Base-by-base conservation (phyloP, 2,888 invertebrate genomes). In the Caenorhabditis auriculariae region DNA sequence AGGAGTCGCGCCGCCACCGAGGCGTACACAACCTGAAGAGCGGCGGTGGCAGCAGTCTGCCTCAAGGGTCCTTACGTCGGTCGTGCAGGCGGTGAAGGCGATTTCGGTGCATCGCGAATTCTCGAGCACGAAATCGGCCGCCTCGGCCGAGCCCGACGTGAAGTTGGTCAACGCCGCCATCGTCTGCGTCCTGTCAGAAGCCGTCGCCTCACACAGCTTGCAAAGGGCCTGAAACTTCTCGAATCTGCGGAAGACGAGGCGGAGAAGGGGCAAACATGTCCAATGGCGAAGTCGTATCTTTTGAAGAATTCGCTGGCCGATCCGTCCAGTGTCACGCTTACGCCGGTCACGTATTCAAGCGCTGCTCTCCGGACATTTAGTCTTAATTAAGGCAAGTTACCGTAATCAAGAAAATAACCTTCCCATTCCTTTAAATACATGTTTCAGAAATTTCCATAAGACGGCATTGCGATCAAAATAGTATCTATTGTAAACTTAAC, bases 141-240 rank as follows among this genome's bases (percentile, higher is more conserved):
- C 64, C 32, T 66, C 67, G 23, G 61, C 49, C 2, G 69, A 69
- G 27, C 69, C 62, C 4, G 73, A 71, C 5, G 66, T 56, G 59
- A 64, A 73, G 47, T 73, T 73, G n/a, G 69, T 69, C 45, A 73
- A 54, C 5, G 67, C 70, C 4, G 73, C 66, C 19, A 71, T 38
- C 19, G 65, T 66, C 19, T 63, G 66, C 2, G 62, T 56, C 4
- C 71, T 60, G 39, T 73, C 73, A 19, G 73, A 61, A 3, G 61
- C 43, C 21, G 73, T 67, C 35, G 54, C 60, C 32, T 64, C 66
- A 43, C 66, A 67, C 43, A 73, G 53, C 3, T 54, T 23, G 37
- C 66, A 66, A 5, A 73, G 37, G 7, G 73, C 73, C 66, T 66
- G 44, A n/a, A 55, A 39, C 15, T 27, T 4, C 15, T 49, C n/a